Conservation (phyloP, 2,113 vertebrate genomes). For the Charadrius vociferus region DNA sequence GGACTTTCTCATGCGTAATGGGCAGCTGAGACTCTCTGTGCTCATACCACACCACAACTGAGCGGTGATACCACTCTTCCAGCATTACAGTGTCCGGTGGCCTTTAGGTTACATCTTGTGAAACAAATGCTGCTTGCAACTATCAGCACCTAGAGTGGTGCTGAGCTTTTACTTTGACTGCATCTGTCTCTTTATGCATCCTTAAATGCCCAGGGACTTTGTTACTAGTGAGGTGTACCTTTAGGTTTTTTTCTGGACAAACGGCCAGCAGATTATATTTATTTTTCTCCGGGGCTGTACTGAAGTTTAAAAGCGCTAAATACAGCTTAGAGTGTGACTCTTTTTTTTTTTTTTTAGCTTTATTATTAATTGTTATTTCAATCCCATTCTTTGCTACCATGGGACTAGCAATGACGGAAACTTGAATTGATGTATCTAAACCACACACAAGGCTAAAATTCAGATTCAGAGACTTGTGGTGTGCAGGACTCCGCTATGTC, state of each 20-base stretch:
- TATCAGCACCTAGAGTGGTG: accelerated
- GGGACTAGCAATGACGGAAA: not conserved
- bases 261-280: not conserved
- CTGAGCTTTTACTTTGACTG: not conserved
- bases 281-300: not conserved
- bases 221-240: not conserved
- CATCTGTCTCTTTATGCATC: not conserved
- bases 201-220: not conserved
- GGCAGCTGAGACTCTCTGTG: not conserved
- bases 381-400: not conserved
- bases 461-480: not conserved
- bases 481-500: not conserved
- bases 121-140: accelerated
- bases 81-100: not conserved
- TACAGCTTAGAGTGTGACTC: not conserved
- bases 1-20: not conserved
- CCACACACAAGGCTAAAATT: not conserved
- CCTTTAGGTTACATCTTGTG: not conserved
- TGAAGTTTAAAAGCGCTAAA: not conserved
- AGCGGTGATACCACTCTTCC: not conserved
- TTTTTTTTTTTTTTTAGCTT: not conserved
- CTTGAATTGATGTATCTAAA: not conserved
- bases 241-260: not conserved
- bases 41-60: not conserved
- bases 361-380: not conserved